Percentiles rank a stretch among this genome's conserved stretches.
Evolutionary conservation across 1,140 invertebrate genomes (phyloP).

Genomic region (Anoplolepis gracilipes): DNA sequence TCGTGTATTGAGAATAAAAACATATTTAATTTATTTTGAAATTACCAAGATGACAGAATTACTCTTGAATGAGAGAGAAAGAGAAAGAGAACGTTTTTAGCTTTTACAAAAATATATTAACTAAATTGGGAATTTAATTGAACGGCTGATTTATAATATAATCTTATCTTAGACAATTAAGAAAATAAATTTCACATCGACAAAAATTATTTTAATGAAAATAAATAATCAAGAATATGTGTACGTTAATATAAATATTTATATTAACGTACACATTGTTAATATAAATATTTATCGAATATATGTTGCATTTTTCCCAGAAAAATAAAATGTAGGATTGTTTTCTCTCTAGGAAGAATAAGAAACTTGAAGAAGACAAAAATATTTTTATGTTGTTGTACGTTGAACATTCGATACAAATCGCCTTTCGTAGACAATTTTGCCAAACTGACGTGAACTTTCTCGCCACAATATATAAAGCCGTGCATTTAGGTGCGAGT

Average conservation of each 20-base stretch:
- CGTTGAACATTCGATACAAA: constrained; percentile 27
- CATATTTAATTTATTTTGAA: neutral
- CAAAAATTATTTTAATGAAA: neutral
- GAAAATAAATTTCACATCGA: neutral
- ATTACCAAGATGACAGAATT: neutral
- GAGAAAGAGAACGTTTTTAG: neutral
- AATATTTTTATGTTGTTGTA: constrained; percentile 15
- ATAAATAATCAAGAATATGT: too few relatives aligned
- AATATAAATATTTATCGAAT: neutral
- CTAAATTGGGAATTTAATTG: neutral
- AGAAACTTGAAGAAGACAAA: neutral
- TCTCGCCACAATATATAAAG: constrained; percentile 5
- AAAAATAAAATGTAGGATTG: neutral
- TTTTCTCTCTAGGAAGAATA: neutral
- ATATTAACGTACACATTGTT: too few relatives aligned
- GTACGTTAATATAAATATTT: neutral
- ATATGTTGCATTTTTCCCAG: neutral
- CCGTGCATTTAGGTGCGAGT: constrained; percentile 22
- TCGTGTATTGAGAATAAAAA: neutral
- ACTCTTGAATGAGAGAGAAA: neutral
- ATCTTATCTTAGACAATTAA: neutral
- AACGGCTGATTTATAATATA: neutral
- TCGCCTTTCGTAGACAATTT: constrained; percentile 33
- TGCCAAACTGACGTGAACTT: neutral
- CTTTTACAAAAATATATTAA: neutral